phyloP scores from a whole-genome alignment of 2,797 vertebrate genomes.

The Crax fasciolata region DNA sequence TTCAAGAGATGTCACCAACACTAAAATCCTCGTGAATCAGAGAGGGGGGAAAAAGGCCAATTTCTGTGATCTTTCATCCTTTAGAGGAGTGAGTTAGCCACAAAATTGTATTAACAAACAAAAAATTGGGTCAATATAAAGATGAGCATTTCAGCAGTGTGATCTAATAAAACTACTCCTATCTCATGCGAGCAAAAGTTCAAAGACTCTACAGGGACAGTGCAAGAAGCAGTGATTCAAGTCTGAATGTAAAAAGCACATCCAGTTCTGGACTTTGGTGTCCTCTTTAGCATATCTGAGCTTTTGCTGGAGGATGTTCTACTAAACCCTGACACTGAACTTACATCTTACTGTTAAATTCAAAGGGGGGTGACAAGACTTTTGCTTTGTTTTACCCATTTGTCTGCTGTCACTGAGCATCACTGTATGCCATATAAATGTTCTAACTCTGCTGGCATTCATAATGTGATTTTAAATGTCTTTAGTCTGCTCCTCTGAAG shows the following conservation, averaged over 20 bases:
- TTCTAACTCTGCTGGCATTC: constrained; percentile 37
- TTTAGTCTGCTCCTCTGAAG: constrained; percentile 29
- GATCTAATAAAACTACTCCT: not conserved
- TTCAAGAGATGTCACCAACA: not conserved
- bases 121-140: not conserved
- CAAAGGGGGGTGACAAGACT: not conserved
- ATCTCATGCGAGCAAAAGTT: not conserved
- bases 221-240: not conserved
- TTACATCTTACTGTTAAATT: constrained; percentile 22
- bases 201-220: not conserved
- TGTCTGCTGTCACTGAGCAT: constrained; percentile 40
- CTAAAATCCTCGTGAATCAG: not conserved
- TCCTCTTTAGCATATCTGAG: not conserved
- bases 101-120: not conserved
- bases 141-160: not conserved
- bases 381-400: constrained; percentile 60
- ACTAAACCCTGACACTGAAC: not conserved
- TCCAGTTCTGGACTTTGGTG: not conserved
- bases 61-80: not conserved
- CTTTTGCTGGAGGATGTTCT: not conserved
- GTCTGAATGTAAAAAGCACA: not conserved
- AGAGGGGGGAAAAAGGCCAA: not conserved
- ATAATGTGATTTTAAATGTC: constrained; percentile 63
- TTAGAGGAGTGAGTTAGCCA: not conserved
- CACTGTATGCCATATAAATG: not conserved